A percentile compares a stretch with the other conserved stretches of the same genome.
Evolutionary conservation across 2,888 invertebrate genomes (phyloP).

Genomic region (Meiosimyza decipiens): DNA sequence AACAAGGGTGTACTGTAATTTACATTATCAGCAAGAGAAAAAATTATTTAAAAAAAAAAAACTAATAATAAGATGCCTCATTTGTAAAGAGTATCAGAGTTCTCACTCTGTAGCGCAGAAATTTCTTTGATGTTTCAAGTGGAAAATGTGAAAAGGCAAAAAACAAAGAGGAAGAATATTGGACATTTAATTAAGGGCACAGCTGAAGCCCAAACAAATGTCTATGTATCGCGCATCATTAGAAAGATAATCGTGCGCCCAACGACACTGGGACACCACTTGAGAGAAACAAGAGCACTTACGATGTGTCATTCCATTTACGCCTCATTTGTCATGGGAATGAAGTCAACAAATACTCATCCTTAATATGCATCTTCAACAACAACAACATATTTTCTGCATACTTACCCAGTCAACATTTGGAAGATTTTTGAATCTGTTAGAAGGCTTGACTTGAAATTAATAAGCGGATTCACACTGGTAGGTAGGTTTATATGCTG

Average conservation of each 20-base stretch:
- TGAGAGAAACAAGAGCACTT: constrained; percentile 32
- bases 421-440: too few relatives aligned
- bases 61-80: too few relatives aligned
- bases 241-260: not conserved
- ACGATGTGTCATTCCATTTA: constrained; percentile 31
- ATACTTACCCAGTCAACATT: too few relatives aligned
- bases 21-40: not conserved
- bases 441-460: too few relatives aligned
- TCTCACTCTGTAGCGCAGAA: too few relatives aligned
- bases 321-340: constrained; percentile 38
- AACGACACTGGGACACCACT: constrained; percentile 7
- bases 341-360: constrained; percentile 39
- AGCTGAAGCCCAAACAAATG: not conserved
- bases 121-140: too few relatives aligned
- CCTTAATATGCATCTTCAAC: not conserved
- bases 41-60: not conserved
- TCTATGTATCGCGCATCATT: not conserved
- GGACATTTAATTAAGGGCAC: constrained; percentile 7
- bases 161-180: not conserved
- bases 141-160: not conserved
- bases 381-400: too few relatives aligned
- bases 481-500: too few relatives aligned
- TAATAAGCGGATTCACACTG: too few relatives aligned
- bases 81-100: too few relatives aligned
- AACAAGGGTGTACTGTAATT: not conserved